phyloP scores from a whole-genome alignment of 2,888 invertebrate species.

The Argyresthia albistria region DNA sequence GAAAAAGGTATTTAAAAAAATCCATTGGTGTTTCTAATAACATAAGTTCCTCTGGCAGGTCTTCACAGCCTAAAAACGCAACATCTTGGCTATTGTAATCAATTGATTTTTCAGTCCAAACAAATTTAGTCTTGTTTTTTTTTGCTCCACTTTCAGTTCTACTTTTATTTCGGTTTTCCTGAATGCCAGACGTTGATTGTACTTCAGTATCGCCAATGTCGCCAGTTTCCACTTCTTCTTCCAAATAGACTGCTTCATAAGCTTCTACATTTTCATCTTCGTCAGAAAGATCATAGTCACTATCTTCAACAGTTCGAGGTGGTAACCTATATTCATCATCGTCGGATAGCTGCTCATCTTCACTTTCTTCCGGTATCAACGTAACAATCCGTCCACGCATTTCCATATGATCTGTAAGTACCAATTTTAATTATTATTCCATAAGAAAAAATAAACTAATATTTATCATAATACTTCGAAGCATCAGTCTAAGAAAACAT shows the following conservation, averaged over 20 bases:
- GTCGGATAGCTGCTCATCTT: constrained; percentile 8
- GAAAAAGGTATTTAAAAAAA: constrained; percentile 14
- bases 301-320: not conserved
- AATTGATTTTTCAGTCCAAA: not conserved
- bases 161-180: not conserved
- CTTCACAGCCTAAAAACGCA: constrained; percentile 9
- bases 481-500: too few relatives aligned
- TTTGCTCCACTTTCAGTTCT: not conserved
- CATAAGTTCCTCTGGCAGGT: constrained; percentile 12
- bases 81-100: not conserved
- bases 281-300: not conserved
- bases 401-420: too few relatives aligned
- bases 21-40: constrained; percentile 7
- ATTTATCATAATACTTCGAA: too few relatives aligned
- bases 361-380: constrained; percentile 2
- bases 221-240: too few relatives aligned
- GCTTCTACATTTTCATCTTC: not conserved
- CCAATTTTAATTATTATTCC: too few relatives aligned
- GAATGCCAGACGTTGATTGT: too few relatives aligned
- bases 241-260: too few relatives aligned
- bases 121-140: not conserved
- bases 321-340: constrained; percentile 7
- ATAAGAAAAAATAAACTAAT: too few relatives aligned
- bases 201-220: too few relatives aligned
- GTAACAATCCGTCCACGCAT: too few relatives aligned